Evolutionary conservation across 2,888 invertebrate genomes (phyloP).

Genomic region (Acleris holmiana): DNA sequence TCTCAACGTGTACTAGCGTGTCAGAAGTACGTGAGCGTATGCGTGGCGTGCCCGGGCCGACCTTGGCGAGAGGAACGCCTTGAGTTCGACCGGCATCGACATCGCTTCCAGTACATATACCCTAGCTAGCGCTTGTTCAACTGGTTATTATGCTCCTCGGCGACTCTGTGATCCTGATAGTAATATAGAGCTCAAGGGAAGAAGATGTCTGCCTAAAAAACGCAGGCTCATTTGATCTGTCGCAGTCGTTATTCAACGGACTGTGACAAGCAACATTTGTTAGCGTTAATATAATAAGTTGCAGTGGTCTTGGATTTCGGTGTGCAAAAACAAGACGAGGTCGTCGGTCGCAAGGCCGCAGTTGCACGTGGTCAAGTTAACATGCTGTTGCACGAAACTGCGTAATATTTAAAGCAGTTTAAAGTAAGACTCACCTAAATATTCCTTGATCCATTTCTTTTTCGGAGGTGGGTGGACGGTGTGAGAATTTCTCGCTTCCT

Average conservation of each 20-base stretch:
- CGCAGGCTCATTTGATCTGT: neutral
- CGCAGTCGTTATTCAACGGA: neutral
- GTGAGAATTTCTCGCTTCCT: slow-evolving; percentile 56
- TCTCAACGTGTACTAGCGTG: slow-evolving; percentile 23
- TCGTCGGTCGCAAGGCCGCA: slow-evolving; percentile 55
- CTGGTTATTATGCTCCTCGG: slow-evolving; percentile 31
- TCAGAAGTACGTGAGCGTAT: slow-evolving; percentile 34
- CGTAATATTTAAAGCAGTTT: neutral
- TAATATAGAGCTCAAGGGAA: slow-evolving; percentile 36
- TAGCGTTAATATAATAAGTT: slow-evolving; percentile 1
- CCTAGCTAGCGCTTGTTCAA: slow-evolving; percentile 27
- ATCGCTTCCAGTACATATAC: slow-evolving; percentile 37
- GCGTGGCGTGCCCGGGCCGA: slow-evolving; percentile 39
- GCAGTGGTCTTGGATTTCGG: slow-evolving; percentile 53
- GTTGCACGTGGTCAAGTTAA: slow-evolving; percentile 48
- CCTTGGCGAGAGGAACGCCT: slow-evolving; percentile 46
- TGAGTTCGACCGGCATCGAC: slow-evolving; percentile 39
- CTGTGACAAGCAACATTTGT: slow-evolving; percentile 2
- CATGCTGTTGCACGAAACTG: slow-evolving; percentile 17
- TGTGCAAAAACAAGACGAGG: slow-evolving; percentile 64
- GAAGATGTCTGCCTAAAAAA: neutral
- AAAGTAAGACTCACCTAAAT: slow-evolving; percentile 82
- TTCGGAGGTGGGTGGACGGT: slow-evolving; percentile 85
- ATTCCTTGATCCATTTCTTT: slow-evolving; percentile 90
- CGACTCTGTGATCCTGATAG: slow-evolving; percentile 37